phyloP scores from a whole-genome alignment of 2,888 invertebrate species.

The Craniophora ligustri region DNA sequence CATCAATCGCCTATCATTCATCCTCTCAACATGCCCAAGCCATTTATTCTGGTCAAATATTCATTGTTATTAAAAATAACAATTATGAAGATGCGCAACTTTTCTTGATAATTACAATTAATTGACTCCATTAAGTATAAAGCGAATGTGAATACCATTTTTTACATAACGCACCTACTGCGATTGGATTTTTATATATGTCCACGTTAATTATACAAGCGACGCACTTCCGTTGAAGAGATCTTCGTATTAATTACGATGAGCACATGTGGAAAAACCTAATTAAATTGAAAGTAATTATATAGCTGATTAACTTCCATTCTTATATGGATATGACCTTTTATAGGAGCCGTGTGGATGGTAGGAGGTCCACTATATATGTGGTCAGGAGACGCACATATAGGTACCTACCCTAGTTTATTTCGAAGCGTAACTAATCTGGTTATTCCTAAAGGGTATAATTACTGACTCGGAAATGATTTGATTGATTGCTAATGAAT shows the following conservation, averaged over 20 bases:
- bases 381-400: no score
- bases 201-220: slow-evolving; percentile 29
- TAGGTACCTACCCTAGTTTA: no score
- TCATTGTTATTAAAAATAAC: no score
- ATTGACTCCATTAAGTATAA: slow-evolving; percentile 26
- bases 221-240: slow-evolving; percentile 6
- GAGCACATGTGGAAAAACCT: slow-evolving; percentile 19
- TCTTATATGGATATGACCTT: slow-evolving; percentile 8
- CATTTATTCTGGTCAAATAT: no score
- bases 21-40: no score
- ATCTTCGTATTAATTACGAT: slow-evolving; percentile 17
- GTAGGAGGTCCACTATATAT: no score
- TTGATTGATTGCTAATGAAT: no score
- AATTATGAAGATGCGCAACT: slow-evolving; percentile 6
- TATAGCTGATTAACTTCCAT: slow-evolving; percentile 18
- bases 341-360: neutral
- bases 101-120: slow-evolving; percentile 24
- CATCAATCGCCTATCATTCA: no score
- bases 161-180: slow-evolving; percentile 15
- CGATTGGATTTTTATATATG: slow-evolving; percentile 22
- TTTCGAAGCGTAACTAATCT: no score
- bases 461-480: no score
- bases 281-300: slow-evolving; percentile 47
- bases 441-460: no score
- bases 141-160: no score